Evolutionary conservation across 2,888 invertebrate genomes (phyloP), one percentile per base, ranked within the genome.

Genomic region (Synergus japonicus): DNA sequence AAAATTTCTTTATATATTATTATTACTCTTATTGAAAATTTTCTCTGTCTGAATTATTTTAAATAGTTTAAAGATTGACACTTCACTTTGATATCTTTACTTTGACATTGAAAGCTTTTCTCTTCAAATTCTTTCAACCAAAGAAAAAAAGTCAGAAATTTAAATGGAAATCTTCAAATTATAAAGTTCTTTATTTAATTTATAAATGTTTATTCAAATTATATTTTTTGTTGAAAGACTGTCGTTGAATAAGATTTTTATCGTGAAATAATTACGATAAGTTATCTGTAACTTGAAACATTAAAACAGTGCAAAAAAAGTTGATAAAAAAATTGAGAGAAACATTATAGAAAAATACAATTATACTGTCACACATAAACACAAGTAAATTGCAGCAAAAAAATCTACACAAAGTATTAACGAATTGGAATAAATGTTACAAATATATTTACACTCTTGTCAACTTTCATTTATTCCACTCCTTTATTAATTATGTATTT

Each of bases 371-470:
- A 85, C 80, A 84, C 77, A 79, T 79, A 76, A 76, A 84, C 73
- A 78, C 81, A 79, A 77, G 82, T 81, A 81, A 83, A 79, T 82
- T 81, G 82, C 78, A 84, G 73, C 80, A 78, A 83, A 79, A 84
- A 67, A 66, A 76, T 66, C 78, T 79, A 46, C n/a, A 81, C 85
- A 86, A 87, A 85, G 87, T 89, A 87, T 88, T 89, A 86, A 88
- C 86, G 85, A 87, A 89, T 89, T 89, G 87, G 88, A 90, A 89
- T 90, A 90, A 90, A 90, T 89, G 90, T 90, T 89, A 88, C 84
- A 86, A 89, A 87, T 88, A 89, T 89, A 88, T 89, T 89, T 89
- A 86, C 85, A 87, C 43, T 79, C 15, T 54, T 29, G 69, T 67
- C 69, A 49, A 46, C 5, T n/a, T 49, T 29, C 5, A 54, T 49